A percentile compares a stretch with the other conserved stretches of the same genome.
These are phyloP conservation scores for Drosophila serrata DNA, from an alignment of 1,140 invertebrate genomes.

Conservation along the genomic window DNA sequence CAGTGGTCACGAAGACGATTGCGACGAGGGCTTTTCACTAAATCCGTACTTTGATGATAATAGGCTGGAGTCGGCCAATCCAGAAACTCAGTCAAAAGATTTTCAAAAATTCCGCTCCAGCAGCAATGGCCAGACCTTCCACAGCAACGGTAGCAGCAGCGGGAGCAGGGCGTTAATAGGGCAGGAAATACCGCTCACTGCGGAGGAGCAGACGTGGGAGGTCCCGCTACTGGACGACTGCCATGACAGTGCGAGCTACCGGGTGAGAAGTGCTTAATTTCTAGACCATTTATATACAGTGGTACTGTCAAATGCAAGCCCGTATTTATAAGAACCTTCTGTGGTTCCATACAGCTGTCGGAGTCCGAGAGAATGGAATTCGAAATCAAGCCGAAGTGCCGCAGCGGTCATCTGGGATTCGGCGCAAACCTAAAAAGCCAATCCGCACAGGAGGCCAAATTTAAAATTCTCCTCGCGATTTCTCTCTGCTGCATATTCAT, in stretches of 20 bases:
- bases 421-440: slow-evolving; percentile 85
- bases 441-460: slow-evolving; percentile 86
- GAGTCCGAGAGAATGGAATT: slow-evolving; percentile 30
- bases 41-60: slow-evolving; percentile 56
- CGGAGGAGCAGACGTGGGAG: slow-evolving; percentile 78
- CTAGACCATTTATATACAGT: slow-evolving; percentile 55
- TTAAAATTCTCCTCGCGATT: slow-evolving; percentile 87
- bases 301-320: slow-evolving; percentile 10
- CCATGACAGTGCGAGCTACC: slow-evolving; percentile 32
- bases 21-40: slow-evolving; percentile 60
- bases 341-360: slow-evolving; percentile 50
- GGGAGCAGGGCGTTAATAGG: slow-evolving; percentile 6
- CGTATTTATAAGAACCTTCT: slow-evolving; percentile 66
- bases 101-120: slow-evolving; percentile 1
- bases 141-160: slow-evolving; percentile 30
- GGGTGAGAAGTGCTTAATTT: slow-evolving; percentile 40
- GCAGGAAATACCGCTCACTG: slow-evolving; percentile 9
- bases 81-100: not conserved
- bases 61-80: slow-evolving; percentile 20
- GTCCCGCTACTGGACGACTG: slow-evolving; percentile 62
- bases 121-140: slow-evolving; percentile 18
- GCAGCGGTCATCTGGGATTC: slow-evolving; percentile 66
- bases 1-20: slow-evolving; percentile 58
- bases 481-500: slow-evolving; percentile 89
- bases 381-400: slow-evolving; percentile 39